Percentiles rank a stretch among this genome's conserved stretches.
phyloP scores from a whole-genome alignment of 2,888 invertebrate genomes.

The Odontocolon sp. region DNA sequence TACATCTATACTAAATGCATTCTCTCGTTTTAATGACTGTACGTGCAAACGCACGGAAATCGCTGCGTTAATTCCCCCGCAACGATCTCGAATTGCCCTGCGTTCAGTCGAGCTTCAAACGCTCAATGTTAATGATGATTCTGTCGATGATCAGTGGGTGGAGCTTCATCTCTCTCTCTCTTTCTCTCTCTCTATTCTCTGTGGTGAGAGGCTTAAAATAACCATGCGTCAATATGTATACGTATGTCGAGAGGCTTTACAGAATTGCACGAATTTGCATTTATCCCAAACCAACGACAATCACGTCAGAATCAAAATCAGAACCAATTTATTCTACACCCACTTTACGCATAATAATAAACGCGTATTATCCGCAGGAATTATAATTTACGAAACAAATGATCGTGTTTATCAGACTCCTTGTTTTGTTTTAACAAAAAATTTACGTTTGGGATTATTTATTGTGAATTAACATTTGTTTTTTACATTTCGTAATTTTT shows the following conservation, averaged over 20 bases:
- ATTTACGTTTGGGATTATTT: no score
- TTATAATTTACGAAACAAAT: slow-evolving; percentile 9
- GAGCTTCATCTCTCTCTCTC: not conserved
- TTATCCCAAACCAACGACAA: slow-evolving; percentile 1
- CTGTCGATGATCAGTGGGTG: slow-evolving; percentile 42
- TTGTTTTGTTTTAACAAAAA: no score
- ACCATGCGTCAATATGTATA: slow-evolving; percentile 39
- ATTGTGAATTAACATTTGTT: no score
- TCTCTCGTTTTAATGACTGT: slow-evolving; percentile 51
- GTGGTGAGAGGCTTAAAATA: slow-evolving; percentile 49
- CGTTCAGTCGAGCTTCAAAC: slow-evolving; percentile 27
- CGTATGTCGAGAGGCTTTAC: not conserved
- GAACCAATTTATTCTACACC: slow-evolving; percentile 8
- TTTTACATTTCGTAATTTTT: no score
- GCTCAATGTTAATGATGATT: slow-evolving; percentile 58
- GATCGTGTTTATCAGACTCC: no score
- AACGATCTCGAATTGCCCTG: slow-evolving; percentile 2
- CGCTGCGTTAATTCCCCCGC: slow-evolving; percentile 41
- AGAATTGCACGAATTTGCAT: slow-evolving; percentile 42
- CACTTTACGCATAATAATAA: slow-evolving; percentile 1
- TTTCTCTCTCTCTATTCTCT: not conserved
- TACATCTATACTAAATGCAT: slow-evolving; percentile 30
- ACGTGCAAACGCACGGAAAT: slow-evolving; percentile 57
- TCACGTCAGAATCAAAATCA: not conserved
- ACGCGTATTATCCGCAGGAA: not conserved